Percentiles rank a stretch among this genome's conserved stretches.
Conservation (phyloP, 2,113 vertebrate genomes). For the Amblyopsis rosae region DNA sequence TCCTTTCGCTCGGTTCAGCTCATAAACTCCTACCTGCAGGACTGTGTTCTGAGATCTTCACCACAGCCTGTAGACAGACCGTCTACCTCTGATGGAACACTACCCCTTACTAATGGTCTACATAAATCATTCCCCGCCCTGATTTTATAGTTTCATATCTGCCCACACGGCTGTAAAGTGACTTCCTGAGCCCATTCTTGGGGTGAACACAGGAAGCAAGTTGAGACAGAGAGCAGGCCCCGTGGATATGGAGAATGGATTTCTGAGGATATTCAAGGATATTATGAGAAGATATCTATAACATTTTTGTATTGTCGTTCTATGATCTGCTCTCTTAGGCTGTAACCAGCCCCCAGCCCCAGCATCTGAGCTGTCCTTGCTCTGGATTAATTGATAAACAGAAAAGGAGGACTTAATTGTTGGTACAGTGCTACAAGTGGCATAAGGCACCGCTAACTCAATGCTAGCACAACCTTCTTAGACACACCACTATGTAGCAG, state of each 20-base stretch:
- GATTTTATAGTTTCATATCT: slow-evolving; percentile 65
- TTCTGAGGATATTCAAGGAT: slow-evolving; percentile 13
- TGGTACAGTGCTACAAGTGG: slow-evolving; percentile 4
- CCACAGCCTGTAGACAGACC: slow-evolving; percentile 53
- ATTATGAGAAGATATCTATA: slow-evolving; percentile 11
- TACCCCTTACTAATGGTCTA: slow-evolving; percentile 61
- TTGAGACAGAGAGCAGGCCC: slow-evolving; percentile 36
- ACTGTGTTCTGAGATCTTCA: slow-evolving; percentile 54
- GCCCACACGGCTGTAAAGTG: slow-evolving; percentile 46
- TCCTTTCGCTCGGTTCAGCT: slow-evolving; percentile 33
- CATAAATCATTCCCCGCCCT: slow-evolving; percentile 60
- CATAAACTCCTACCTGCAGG: slow-evolving; percentile 54
- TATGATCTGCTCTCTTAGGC: slow-evolving; percentile 22
- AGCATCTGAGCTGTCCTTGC: background rate
- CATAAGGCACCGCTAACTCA: background rate
- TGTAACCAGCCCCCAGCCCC: background rate
- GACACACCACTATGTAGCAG: background rate
- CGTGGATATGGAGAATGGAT: slow-evolving; percentile 3
- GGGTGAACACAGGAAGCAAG: slow-evolving; percentile 40
- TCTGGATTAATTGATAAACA: slow-evolving; percentile 13
- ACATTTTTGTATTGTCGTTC: slow-evolving; percentile 1
- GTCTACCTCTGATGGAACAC: slow-evolving; percentile 65
- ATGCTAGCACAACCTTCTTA: background rate
- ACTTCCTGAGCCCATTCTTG: slow-evolving; percentile 57
- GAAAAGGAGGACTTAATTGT: slow-evolving; percentile 26